Conservation (phyloP, 37 sponge, comb jelly and placozoan species). For the Haliclona indistincta region DNA sequence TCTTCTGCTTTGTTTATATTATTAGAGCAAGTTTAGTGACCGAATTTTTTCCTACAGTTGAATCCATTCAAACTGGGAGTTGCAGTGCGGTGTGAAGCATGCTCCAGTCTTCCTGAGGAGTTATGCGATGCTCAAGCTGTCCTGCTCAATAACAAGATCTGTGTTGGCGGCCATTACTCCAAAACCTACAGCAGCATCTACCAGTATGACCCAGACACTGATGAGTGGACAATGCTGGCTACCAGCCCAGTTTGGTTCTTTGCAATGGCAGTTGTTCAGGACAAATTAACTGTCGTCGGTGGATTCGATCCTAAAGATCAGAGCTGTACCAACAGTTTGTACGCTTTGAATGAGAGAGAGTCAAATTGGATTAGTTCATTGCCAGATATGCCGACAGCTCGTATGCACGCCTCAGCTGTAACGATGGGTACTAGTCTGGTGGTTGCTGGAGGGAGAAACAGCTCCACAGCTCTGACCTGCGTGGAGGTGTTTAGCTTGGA, state of each 20-base stretch:
- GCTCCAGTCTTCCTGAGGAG: background rate
- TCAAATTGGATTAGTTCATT: background rate
- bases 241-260: background rate
- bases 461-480: background rate
- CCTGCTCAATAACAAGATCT: background rate
- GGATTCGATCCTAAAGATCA: constrained; percentile 1
- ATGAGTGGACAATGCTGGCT: constrained; percentile 2
- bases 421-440: background rate
- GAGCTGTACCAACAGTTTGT: background rate
- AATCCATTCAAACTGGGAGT: constrained; percentile 6
- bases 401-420: constrained; percentile 3
- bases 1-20: too few relatives aligned
- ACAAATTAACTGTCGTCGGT: constrained; percentile 4
- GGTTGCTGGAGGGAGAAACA: constrained; percentile 24
- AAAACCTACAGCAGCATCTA: background rate
- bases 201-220: constrained; percentile 3
- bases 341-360: constrained; percentile 12
- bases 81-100: background rate
- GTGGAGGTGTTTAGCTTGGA: constrained; percentile 16
- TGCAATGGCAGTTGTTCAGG: background rate
- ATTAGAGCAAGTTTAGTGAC: too few relatives aligned
- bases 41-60: background rate
- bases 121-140: background rate
- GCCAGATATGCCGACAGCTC: constrained; percentile 4
- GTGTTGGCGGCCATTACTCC: constrained; percentile 2